Conservation (phyloP, 2,113 vertebrate genomes). For the Macquaria ambigua region DNA sequence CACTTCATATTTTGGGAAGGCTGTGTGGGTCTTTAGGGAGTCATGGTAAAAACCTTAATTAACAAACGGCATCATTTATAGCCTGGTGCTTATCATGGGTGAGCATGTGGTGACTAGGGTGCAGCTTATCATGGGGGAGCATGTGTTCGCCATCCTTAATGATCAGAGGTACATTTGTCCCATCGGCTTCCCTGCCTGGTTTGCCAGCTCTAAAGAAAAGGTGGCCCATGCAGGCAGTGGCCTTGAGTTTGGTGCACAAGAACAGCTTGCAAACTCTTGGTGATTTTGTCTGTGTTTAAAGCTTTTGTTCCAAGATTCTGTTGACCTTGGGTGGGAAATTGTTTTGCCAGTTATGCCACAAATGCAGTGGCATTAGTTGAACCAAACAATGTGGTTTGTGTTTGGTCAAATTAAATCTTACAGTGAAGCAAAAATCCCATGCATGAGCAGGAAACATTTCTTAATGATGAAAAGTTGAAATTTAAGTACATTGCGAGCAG, state of each 20-base stretch:
- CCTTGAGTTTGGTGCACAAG: slow-evolving; percentile 29
- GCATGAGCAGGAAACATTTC: not conserved
- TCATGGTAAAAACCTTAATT: slow-evolving; percentile 54
- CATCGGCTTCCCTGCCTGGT: slow-evolving; percentile 10
- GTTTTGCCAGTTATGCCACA: slow-evolving; percentile 10
- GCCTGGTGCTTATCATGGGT: slow-evolving; percentile 60
- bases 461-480: not conserved
- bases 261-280: slow-evolving; percentile 18
- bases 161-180: slow-evolving; percentile 55
- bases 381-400: not conserved
- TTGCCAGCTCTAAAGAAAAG: slow-evolving; percentile 10
- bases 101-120: slow-evolving; percentile 37
- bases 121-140: slow-evolving; percentile 50
- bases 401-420: slow-evolving; percentile 13
- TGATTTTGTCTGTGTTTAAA: slow-evolving; percentile 32
- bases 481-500: not conserved
- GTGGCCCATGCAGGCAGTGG: not conserved
- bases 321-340: slow-evolving; percentile 23
- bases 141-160: slow-evolving; percentile 53
- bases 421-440: slow-evolving; percentile 1
- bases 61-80: slow-evolving; percentile 59
- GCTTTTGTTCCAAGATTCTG: slow-evolving; percentile 39
- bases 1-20: slow-evolving; percentile 26
- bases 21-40: slow-evolving; percentile 31
- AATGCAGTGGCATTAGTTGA: not conserved